These are phyloP conservation scores for Cephalopholis sonnerati DNA, from an alignment of 2,113 vertebrate species.

Conservation along the genomic window DNA sequence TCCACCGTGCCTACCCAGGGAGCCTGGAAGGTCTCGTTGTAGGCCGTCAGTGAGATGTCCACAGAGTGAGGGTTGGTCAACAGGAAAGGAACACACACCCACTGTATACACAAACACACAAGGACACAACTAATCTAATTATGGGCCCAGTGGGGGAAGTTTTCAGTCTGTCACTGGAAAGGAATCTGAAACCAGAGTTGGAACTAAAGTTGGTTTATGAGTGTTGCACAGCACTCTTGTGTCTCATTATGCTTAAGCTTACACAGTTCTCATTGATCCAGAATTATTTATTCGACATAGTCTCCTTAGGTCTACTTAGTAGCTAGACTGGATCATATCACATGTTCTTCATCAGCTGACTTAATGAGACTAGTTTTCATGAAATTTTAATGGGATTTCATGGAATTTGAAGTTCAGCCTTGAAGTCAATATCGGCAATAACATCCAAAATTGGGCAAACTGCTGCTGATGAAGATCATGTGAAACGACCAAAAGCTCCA, in stretches of 20 bases:
- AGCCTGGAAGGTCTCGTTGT: slow-evolving; percentile 78
- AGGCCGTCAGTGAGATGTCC: slow-evolving; percentile 80
- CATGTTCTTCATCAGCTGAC: not conserved
- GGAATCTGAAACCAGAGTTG: slow-evolving; percentile 2
- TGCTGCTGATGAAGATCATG: not conserved
- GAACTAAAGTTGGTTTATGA: not conserved
- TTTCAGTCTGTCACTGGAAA: slow-evolving; percentile 12
- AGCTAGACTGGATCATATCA: not conserved
- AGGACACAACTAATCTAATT: slow-evolving; percentile 33
- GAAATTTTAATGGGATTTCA: not conserved
- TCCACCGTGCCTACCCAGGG: slow-evolving; percentile 81
- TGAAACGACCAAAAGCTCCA: not conserved
- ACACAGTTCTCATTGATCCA: not conserved
- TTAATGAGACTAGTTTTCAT: not conserved
- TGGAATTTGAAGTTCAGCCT: not conserved
- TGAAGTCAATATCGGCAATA: not conserved
- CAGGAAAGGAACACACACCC: slow-evolving; percentile 81
- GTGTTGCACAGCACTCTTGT: not conserved
- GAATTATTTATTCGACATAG: not conserved
- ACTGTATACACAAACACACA: slow-evolving; percentile 72
- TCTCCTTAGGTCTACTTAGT: no score
- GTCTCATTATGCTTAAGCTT: not conserved
- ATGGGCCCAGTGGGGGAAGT: not conserved
- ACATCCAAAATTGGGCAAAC: not conserved
- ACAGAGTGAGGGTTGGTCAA: slow-evolving; percentile 78